Evolutionary conservation across 2,113 vertebrate genomes (phyloP).

Genomic region (Panthera uncia): DNA sequence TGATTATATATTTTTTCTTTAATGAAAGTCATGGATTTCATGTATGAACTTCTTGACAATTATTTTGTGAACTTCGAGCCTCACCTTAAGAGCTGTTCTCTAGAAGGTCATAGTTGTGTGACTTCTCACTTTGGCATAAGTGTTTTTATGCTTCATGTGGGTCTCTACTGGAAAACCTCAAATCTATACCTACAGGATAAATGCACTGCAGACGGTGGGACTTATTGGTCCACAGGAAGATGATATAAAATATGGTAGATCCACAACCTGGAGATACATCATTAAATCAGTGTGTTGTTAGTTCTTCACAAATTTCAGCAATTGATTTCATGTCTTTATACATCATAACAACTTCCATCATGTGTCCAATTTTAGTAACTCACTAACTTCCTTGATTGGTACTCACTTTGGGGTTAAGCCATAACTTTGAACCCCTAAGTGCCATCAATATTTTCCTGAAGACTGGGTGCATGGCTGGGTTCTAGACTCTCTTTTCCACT

Average conservation of each 20-base stretch:
- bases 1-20: neutral
- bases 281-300: neutral
- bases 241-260: neutral
- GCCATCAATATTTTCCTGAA: neutral
- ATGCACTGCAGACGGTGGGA: neutral
- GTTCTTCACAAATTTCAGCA: neutral
- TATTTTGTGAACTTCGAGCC: neutral
- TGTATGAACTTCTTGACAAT: neutral
- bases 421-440: neutral
- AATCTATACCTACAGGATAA: neutral
- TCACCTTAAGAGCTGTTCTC: neutral
- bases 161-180: neutral
- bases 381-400: neutral
- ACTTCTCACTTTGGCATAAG: neutral
- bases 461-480: rapidly evolving
- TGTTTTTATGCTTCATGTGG: neutral
- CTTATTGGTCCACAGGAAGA: neutral
- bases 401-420: neutral
- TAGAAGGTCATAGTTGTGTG: neutral
- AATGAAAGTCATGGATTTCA: neutral
- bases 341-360: neutral
- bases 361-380: neutral
- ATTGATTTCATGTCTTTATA: neutral
- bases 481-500: neutral
- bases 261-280: neutral